Evolutionary conservation across 1,140 invertebrate species (phyloP), one percentile per base, ranked within the genome.

Genomic region (Amyelois transitella): DNA sequence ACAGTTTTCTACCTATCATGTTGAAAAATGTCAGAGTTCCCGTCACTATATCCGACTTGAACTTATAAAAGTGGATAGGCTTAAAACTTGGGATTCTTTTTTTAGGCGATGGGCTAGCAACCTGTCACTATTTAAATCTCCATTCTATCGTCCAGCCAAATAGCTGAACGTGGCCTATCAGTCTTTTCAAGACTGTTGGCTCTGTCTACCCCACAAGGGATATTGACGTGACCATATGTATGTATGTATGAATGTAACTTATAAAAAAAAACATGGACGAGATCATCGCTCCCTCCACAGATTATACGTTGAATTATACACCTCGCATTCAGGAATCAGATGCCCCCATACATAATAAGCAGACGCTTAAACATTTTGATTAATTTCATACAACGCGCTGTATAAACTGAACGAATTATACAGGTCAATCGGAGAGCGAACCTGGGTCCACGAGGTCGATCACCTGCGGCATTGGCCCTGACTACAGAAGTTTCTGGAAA

Each of bases 341-440:
- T 44, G 32, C 12, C 24, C 24, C n/a, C 44, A 54, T 54, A 47
- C 21, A 54, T 54, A 54, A 7, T 25, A 28, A 54, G 18, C 52
- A 54, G 52, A 54, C 7, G 52, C 19, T 47, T 54, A 22, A 12
- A 54, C 12, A 28, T 28, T 53, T 44, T 43, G 19, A 53, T 53
- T 44, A 25, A 52, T 53, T 53, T 45, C 25, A 47, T 53, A 44
- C 43, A 53, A 25, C 14, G 22, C 48, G 44, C 43, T 43, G 69
- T 64, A 75, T 71, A 75, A 75, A 38, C 32, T 69, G 44, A 43
- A 17, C n/a, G 47, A 55, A 64, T 75, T 75, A 75, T 75, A 67
- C 53, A 55, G 53, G 53, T 55, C 53, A 55, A 18, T 7, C 65
- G 59, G 62, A 65, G 66, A 21, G 62, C 67, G 62, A 64, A 64